Conservation (phyloP, 2,797 vertebrate species). For the Gorsachius magnificus region DNA sequence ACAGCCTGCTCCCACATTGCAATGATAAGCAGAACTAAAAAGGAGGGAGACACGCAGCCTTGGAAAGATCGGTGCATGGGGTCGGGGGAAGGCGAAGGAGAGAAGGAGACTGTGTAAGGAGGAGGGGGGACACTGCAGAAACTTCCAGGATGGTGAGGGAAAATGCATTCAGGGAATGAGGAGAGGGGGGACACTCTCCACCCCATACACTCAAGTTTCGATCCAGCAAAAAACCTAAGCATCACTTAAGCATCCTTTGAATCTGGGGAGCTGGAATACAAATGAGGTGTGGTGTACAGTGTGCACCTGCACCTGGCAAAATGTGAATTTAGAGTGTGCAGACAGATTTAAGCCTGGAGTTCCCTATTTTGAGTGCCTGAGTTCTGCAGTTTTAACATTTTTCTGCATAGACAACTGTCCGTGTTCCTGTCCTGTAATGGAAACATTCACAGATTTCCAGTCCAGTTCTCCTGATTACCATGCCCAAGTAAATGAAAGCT, state of each 20-base stretch:
- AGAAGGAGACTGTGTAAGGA: not conserved
- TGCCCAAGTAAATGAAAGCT: not conserved
- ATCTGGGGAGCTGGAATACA: not conserved
- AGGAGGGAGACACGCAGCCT: not conserved
- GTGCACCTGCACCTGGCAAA: not conserved
- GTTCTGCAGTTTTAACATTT: not conserved
- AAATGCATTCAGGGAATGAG: not conserved
- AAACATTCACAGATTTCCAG: not conserved
- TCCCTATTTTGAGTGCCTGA: not conserved
- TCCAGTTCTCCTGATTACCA: not conserved
- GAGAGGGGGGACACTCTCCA: not conserved
- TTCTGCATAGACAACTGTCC: not conserved
- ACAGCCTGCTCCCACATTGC: not conserved
- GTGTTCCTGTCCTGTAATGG: not conserved
- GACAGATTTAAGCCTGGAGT: not conserved
- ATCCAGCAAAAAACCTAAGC: not conserved
- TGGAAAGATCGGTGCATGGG: not conserved
- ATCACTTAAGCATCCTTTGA: not conserved
- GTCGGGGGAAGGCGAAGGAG: not conserved
- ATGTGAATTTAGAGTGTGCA: not conserved
- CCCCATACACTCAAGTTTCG: rapidly evolving
- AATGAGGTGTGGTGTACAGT: not conserved
- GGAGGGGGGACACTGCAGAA: not conserved
- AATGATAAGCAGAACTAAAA: not conserved
- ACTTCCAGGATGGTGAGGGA: not conserved